Evolutionary conservation across 1,140 invertebrate genomes (phyloP), one percentile per base, ranked within the genome.

Genomic region (Penaeus vannamei): DNA sequence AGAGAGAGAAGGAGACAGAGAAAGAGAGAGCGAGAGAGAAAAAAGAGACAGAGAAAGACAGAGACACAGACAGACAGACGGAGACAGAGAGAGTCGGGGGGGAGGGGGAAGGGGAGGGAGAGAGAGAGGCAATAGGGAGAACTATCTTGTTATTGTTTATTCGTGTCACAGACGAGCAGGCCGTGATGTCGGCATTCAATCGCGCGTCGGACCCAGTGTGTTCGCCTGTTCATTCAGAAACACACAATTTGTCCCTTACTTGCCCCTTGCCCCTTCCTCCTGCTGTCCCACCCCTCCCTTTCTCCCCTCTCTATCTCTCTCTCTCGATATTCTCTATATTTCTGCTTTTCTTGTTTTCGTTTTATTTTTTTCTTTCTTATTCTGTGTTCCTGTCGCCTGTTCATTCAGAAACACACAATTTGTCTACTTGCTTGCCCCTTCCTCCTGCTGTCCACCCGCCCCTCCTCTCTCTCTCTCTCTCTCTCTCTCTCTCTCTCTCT

Each of bases 1-100:
- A 85, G 83, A 85, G 83, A 85, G 83, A 85, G 83, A 72, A 61
- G 66, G 62, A 46, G 83, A 69, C 29, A 72, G 62, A 85, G 62
- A 69, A 26, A 85, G 64, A 85, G 84, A 29, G 66, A 64, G 42
- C 1, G 5, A 5, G 5, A 5, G 5, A 5, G 5, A 81, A 8
- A 36, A 42, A 23, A 42, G 26, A 81, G 53, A 81, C 17, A 42
- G 36, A 36, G 19, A n/a, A 19, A 46, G 53, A 20, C 8, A 20
- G n/a, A 23, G 36, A 53, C 32, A 23, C 23, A 46, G 14, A 22
- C 14, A 42, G 42, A 83, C 20, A 83, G 42, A 61, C 3, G n/a
- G 22, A 61, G 53, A 83, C 26, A 62, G 81, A 29, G 26, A 26
- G 17, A 80, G 26, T 7, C 8, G 46, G 36, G 46, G 77, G 46